Evolutionary conservation across 2,888 invertebrate species (phyloP), one percentile per base, ranked within the genome.

Genomic region (Lithosia quadra): DNA sequence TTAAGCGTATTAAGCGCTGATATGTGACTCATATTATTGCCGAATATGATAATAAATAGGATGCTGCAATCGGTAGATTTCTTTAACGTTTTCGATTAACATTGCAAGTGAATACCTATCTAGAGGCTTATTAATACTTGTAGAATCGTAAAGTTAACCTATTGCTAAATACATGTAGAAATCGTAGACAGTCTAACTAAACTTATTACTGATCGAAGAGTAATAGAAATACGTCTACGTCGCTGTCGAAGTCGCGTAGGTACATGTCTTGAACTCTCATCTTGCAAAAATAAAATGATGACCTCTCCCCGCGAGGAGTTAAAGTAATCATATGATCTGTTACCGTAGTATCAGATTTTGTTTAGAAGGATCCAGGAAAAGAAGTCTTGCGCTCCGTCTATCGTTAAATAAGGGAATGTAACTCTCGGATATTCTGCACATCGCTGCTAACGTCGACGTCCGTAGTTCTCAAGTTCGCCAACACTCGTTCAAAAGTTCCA

Each of bases 81-180:
- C 73, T 80, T 76, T 73, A 80, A 75, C 73, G 78, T 80, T 73
- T 72, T 76, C 72, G 71, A 80, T 80, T 78, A 79, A 78, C 72
- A 81, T 78, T 73, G 77, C 74, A 76, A 82, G 80, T 80, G 73
- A 78, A 84, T 82, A 82, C 81, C 81, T 84, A 82, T 73, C 75
- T 82, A 82, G 80, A 87, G 86, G 86, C 86, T 86, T 85, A 87
- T 77, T 74, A 84, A 85, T 83, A 88, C 79, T 85, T 68, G 80
- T 84, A 86, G 81, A 88, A 88, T 80, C 87, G 87, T 87, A 86
- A 85, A 79, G 86, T 90, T 90, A 92, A 90, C 89, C 90, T 93
- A 91, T 87, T 86, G 88, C 90, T 91, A 91, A 89, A 88, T 92
- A 91, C 80, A 87, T 89, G 89, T 87, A 88, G 88, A 85, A 90